phyloP scores from a whole-genome alignment of 2,888 invertebrate genomes.

The Tiphia femorata region DNA sequence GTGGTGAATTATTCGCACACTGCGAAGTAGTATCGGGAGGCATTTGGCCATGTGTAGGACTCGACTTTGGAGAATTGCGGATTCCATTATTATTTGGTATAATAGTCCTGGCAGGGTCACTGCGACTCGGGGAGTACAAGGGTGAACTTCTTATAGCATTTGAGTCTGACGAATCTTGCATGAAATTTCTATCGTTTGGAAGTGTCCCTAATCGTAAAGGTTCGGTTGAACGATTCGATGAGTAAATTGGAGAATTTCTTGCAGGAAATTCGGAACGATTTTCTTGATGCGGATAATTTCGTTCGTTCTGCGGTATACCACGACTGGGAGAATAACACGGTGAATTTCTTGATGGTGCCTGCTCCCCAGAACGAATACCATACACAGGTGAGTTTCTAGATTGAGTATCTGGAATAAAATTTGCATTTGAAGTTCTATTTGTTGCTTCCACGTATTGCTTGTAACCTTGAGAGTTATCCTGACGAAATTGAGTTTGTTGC shows the following conservation, averaged over 20 bases:
- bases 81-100: conserved; percentile 68
- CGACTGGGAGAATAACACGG: conserved; percentile 50
- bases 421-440: conserved; percentile 39
- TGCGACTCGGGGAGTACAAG: conserved; percentile 43
- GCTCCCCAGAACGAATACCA: conserved; percentile 39
- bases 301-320: conserved; percentile 37
- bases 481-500: conserved; percentile 49
- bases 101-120: conserved; percentile 33
- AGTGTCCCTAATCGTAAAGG: conserved; percentile 42
- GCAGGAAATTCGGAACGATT: conserved; percentile 48
- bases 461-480: conserved; percentile 51
- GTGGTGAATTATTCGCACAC: conserved; percentile 43
- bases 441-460: conserved; percentile 55
- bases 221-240: conserved; percentile 52
- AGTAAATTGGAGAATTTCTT: conserved; percentile 56
- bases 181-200: conserved; percentile 47
- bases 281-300: conserved; percentile 48
- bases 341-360: conserved; percentile 47
- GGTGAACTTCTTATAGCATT: conserved; percentile 46
- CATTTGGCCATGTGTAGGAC: conserved; percentile 51
- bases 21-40: conserved; percentile 39
- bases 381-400: conserved; percentile 59
- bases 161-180: conserved; percentile 42
- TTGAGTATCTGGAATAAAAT: conserved; percentile 51
- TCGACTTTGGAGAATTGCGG: conserved; percentile 70